These are phyloP conservation scores for Thelaira solivaga DNA, from an alignment of 2,888 invertebrate genomes.

Conservation along the genomic window DNA sequence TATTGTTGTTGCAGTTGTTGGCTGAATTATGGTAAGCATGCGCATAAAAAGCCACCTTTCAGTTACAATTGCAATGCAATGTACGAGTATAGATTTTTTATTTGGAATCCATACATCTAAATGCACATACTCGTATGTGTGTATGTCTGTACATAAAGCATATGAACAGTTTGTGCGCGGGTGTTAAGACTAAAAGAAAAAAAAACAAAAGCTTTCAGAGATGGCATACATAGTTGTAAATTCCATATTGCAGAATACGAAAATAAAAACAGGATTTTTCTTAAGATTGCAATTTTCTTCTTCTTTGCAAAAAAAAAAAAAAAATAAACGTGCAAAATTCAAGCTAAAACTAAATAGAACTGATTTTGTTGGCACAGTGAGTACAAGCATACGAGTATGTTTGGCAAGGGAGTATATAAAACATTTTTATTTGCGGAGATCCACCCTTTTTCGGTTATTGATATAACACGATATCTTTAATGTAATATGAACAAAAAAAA, in stretches of 20 bases:
- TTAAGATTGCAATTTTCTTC: slow-evolving; percentile 9
- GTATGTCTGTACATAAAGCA: background rate
- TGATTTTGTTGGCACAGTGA: slow-evolving; percentile 10
- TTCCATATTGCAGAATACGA: slow-evolving; percentile 37
- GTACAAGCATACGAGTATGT: slow-evolving; percentile 21
- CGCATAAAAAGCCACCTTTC: slow-evolving; percentile 51
- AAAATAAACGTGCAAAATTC: slow-evolving; percentile 54
- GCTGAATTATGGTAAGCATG: slow-evolving; percentile 52
- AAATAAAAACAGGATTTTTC: slow-evolving; percentile 55
- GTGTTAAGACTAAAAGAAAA: slow-evolving; percentile 39
- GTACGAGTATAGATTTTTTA: background rate
- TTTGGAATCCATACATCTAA: slow-evolving; percentile 5
- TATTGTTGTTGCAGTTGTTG: slow-evolving; percentile 17
- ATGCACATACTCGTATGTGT: background rate
- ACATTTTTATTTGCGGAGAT: slow-evolving; percentile 67
- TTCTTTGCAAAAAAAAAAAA: slow-evolving; percentile 23
- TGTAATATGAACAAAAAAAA: slow-evolving; percentile 27
- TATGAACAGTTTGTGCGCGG: slow-evolving; percentile 49
- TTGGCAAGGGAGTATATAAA: slow-evolving; percentile 60
- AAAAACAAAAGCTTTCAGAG: slow-evolving; percentile 34
- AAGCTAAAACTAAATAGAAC: slow-evolving; percentile 41
- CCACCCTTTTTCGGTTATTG: slow-evolving; percentile 77
- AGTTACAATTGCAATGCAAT: slow-evolving; percentile 33
- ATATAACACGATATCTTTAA: slow-evolving; percentile 73
- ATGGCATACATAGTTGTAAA: slow-evolving; percentile 62